Evolutionary conservation across 2,888 invertebrate genomes (phyloP).

Genomic region (Latrodectus hesperus): DNA sequence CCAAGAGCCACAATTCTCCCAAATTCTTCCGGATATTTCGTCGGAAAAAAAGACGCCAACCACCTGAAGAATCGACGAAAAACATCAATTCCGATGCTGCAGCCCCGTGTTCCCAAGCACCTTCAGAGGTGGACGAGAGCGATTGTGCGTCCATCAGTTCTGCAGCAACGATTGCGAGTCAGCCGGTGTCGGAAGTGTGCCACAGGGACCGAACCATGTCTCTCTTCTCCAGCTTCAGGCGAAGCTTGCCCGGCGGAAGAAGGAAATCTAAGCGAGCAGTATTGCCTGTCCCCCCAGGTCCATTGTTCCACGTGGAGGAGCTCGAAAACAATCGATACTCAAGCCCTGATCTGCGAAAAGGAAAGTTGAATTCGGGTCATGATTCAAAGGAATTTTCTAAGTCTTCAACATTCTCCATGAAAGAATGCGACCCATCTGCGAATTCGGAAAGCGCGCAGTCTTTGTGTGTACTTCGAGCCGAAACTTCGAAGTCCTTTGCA

Average conservation of each 20-base stretch:
- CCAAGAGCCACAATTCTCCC: conserved; percentile 8
- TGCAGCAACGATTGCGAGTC: conserved; percentile 45
- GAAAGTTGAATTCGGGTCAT: conserved; percentile 2
- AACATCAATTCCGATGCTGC: background rate
- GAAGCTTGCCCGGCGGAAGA: conserved; percentile 32
- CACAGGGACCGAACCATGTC: conserved; percentile 53
- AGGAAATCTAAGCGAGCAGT: conserved; percentile 29
- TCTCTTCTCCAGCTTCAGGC: conserved; percentile 56
- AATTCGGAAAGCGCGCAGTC: conserved; percentile 13
- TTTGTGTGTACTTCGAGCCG: conserved; percentile 10
- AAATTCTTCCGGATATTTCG: conserved; percentile 52
- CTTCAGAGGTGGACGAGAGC: conserved; percentile 38
- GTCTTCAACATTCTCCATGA: background rate
- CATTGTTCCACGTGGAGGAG: conserved; percentile 2
- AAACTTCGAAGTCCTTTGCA: conserved; percentile 24
- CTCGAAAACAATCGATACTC: conserved; percentile 35
- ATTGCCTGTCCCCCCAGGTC: background rate
- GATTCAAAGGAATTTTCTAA: background rate
- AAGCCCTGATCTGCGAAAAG: conserved; percentile 54
- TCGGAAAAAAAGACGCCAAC: conserved; percentile 33
- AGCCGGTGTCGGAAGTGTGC: conserved; percentile 43
- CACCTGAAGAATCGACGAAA: background rate
- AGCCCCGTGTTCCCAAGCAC: background rate
- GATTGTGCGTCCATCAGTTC: conserved; percentile 58
- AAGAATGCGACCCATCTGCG: background rate